phyloP scores from a whole-genome alignment of 2,888 invertebrate species.

The Deilephila elpenor region DNA sequence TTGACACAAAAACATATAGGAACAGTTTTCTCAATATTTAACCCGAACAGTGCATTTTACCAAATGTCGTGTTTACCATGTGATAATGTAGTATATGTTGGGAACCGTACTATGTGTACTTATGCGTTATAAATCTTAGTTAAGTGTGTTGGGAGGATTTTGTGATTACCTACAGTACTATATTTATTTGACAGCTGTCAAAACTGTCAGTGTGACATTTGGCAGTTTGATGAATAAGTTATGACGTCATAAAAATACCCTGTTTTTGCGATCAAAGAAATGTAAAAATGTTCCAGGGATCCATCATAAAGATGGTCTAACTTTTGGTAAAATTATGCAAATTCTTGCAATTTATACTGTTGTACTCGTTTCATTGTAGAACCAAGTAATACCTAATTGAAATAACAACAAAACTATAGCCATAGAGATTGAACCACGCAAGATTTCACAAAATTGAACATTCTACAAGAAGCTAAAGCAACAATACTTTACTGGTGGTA shows the following conservation, averaged over 20 bases:
- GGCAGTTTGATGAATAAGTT: neutral
- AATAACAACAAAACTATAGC: too few relatives aligned
- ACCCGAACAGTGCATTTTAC: constrained; percentile 22
- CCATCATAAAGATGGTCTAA: too few relatives aligned
- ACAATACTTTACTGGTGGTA: too few relatives aligned
- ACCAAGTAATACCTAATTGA: too few relatives aligned
- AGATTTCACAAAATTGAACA: too few relatives aligned
- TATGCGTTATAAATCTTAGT: constrained; percentile 24
- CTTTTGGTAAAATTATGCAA: too few relatives aligned
- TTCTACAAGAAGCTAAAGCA: too few relatives aligned
- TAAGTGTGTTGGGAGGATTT: constrained; percentile 5
- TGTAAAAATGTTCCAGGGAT: too few relatives aligned
- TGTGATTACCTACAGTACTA: constrained; percentile 9
- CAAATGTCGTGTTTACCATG: constrained; percentile 28
- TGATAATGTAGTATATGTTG: constrained; percentile 24
- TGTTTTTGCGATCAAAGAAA: too few relatives aligned
- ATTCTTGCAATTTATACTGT: too few relatives aligned
- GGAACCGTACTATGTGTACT: constrained; percentile 25
- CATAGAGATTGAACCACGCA: too few relatives aligned
- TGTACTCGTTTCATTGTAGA: too few relatives aligned
- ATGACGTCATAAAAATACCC: neutral
- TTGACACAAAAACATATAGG: neutral
- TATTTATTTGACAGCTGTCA: constrained; percentile 20
- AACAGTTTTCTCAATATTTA: neutral
- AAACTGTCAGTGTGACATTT: constrained; percentile 13